Conservation (phyloP, 2,113 vertebrate genomes). For the Arothron firmamentum region DNA sequence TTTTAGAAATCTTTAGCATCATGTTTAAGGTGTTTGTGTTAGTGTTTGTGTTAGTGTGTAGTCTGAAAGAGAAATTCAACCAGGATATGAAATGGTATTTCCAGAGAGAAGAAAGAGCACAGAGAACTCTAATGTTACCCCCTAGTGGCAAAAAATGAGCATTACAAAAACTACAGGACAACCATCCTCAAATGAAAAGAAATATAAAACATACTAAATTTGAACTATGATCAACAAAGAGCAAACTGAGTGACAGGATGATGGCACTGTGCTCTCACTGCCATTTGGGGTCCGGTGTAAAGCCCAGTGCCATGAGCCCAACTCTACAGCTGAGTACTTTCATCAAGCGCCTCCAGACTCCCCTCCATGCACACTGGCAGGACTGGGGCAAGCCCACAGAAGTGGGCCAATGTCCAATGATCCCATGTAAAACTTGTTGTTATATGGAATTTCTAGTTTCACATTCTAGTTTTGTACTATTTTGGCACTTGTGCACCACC, state of each 20-base stretch:
- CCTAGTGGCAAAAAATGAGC: conserved; percentile 58
- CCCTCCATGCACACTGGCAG: conserved; percentile 75
- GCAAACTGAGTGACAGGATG: conserved; percentile 72
- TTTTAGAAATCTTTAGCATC: conserved; percentile 40
- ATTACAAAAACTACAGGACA: conserved; percentile 56
- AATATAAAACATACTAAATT: conserved; percentile 60
- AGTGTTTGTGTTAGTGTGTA: conserved; percentile 2
- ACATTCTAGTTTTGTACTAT: too few relatives aligned
- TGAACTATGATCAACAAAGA: conserved; percentile 66
- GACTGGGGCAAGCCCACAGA: conserved; percentile 44
- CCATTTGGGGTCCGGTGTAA: conserved; percentile 46
- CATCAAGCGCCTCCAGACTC: conserved; percentile 76
- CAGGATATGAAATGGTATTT: conserved; percentile 47
- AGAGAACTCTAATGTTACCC: conserved; percentile 66
- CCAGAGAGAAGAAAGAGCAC: conserved; percentile 69
- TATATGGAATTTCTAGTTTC: too few relatives aligned
- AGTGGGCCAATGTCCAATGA: conserved; percentile 28
- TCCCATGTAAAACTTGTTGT: conserved; percentile 28
- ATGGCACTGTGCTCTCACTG: conserved; percentile 71
- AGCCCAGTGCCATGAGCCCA: conserved; percentile 76
- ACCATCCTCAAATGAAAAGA: conserved; percentile 46
- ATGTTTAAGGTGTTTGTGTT: conserved; percentile 41
- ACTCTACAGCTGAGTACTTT: conserved; percentile 74
- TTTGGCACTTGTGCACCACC: too few relatives aligned
- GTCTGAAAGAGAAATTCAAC: conserved; percentile 51